Evolutionary conservation across 2,797 vertebrate genomes (phyloP).

Genomic region (Falco rusticolus): DNA sequence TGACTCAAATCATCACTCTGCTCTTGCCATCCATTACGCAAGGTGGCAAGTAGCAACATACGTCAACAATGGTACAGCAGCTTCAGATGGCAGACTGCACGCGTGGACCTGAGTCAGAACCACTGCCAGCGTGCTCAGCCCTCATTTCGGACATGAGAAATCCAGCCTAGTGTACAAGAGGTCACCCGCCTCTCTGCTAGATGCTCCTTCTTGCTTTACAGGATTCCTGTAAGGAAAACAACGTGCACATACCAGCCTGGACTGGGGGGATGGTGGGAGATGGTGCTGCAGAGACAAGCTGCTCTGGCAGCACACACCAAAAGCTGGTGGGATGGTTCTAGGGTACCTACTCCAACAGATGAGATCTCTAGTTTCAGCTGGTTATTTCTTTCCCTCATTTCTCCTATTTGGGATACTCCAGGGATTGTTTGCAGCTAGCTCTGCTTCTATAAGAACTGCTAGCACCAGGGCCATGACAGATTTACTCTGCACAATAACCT

Average conservation of each 20-base stretch:
- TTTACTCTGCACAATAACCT: conserved; percentile 33
- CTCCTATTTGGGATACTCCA: not conserved
- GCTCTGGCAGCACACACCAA: not conserved
- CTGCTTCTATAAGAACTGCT: not conserved
- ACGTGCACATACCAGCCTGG: fast-evolving
- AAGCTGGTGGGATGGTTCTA: not conserved
- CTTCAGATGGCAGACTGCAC: not conserved
- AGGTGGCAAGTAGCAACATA: not conserved
- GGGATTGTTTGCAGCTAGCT: not conserved
- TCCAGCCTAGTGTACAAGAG: not conserved
- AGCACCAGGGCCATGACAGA: not conserved
- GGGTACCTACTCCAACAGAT: not conserved
- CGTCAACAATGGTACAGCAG: not conserved
- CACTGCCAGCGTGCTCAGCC: not conserved
- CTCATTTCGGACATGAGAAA: not conserved
- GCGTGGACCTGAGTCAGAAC: not conserved
- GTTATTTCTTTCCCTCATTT: not conserved
- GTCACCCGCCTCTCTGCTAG: not conserved
- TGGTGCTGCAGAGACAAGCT: not conserved
- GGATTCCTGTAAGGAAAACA: not conserved
- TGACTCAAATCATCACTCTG: not conserved
- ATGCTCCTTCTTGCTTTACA: not conserved
- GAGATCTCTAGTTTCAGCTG: not conserved
- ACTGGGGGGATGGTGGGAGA: not conserved
- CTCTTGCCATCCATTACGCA: not conserved